These are phyloP conservation scores for Accipiter cooperii DNA, from an alignment of 2,113 vertebrate genomes.

Conservation along the genomic window DNA sequence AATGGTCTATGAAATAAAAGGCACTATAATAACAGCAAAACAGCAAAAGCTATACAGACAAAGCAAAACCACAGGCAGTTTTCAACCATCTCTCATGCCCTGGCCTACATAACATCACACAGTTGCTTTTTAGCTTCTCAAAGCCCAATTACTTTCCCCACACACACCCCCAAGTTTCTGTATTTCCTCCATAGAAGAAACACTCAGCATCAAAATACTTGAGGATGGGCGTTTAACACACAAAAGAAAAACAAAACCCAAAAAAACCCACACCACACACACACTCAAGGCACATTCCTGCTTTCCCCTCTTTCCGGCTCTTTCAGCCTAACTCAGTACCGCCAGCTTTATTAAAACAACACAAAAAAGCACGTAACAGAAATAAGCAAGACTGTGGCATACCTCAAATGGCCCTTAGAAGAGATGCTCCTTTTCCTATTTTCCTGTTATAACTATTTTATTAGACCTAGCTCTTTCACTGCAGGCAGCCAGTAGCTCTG, in stretches of 20 bases:
- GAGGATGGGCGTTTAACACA: accelerated
- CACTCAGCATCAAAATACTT: neutral
- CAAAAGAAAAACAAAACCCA: neutral
- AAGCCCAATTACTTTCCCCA: neutral
- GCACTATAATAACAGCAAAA: neutral
- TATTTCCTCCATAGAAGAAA: neutral
- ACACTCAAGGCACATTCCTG: neutral
- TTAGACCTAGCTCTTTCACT: neutral
- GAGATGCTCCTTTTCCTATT: neutral
- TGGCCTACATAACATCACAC: neutral
- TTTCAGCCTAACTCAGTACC: neutral
- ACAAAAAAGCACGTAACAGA: neutral
- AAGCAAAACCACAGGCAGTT: neutral
- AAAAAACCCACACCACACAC: neutral
- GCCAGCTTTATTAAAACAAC: neutral
- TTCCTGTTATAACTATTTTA: neutral
- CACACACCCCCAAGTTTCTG: neutral
- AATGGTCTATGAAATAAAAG: neutral
- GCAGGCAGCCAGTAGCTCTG: neutral
- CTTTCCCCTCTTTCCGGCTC: neutral
- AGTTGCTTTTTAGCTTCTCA: neutral
- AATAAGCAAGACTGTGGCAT: neutral
- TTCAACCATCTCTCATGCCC: neutral
- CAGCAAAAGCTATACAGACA: neutral
- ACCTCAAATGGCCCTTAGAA: neutral